Evolutionary conservation across 2,888 invertebrate species (phyloP).

Genomic region (Phytoseiulus persimilis): DNA sequence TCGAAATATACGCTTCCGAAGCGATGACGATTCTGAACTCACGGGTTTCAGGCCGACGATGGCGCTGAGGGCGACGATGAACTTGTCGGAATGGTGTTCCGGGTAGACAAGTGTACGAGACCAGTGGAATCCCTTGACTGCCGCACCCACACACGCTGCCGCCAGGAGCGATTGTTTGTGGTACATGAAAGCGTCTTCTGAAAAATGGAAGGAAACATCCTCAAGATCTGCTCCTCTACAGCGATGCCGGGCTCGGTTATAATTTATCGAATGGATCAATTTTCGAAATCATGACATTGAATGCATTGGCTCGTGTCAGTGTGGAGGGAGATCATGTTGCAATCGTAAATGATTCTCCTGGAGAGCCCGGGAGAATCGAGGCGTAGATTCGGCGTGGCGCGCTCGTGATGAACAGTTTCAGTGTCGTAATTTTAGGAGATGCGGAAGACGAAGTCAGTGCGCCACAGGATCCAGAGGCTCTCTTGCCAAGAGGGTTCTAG

Average conservation of each 20-base stretch:
- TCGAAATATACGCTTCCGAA: too few species aligned
- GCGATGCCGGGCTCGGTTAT: too few species aligned
- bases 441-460: not conserved
- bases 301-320: not conserved
- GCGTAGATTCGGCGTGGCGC: not conserved
- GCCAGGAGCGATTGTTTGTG: not conserved
- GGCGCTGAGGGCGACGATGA: not conserved
- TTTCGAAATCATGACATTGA: too few species aligned
- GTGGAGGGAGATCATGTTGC: not conserved
- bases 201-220: too few species aligned
- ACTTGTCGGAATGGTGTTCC: slow-evolving; percentile 13
- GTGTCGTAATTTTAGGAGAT: not conserved
- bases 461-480: not conserved
- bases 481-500: not conserved
- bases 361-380: not conserved
- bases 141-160: slow-evolving; percentile 11
- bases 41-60: not conserved
- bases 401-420: not conserved
- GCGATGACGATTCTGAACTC: not conserved
- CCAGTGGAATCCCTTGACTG: slow-evolving; percentile 27
- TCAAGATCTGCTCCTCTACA: too few species aligned
- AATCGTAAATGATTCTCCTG: not conserved
- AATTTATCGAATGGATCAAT: too few species aligned
- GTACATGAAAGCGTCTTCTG: slow-evolving; percentile 11
- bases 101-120: slow-evolving; percentile 12